Conservation (phyloP, 2,113 vertebrate genomes). For the Apaloderma vittatum region DNA sequence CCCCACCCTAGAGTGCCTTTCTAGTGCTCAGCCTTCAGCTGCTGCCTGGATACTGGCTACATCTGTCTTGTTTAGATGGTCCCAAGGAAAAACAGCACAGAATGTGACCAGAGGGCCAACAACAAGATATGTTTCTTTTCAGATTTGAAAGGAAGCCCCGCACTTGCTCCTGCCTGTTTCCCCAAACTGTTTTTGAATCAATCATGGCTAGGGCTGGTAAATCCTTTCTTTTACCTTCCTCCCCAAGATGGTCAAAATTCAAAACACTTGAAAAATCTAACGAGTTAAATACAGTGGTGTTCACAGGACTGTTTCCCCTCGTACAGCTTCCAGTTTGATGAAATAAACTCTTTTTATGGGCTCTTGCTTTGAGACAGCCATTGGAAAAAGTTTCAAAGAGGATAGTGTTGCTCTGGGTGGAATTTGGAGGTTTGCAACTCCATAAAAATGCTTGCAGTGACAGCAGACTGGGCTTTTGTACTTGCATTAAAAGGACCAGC, state of each 20-base stretch:
- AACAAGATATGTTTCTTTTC: constrained; percentile 37
- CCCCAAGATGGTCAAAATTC: constrained; percentile 1
- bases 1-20: constrained; percentile 57
- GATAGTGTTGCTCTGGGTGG: not conserved
- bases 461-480: constrained; percentile 5
- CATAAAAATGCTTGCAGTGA: not conserved
- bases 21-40: constrained; percentile 50
- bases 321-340: not conserved
- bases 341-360: constrained; percentile 15
- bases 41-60: constrained; percentile 63
- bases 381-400: not conserved
- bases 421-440: constrained; percentile 1
- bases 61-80: constrained; percentile 65
- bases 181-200: constrained; percentile 50
- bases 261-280: constrained; percentile 22
- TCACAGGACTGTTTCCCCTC: constrained; percentile 3
- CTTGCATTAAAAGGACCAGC: not conserved
- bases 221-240: not conserved
- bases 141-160: constrained; percentile 45
- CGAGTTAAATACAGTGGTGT: constrained; percentile 23
- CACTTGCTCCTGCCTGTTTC: constrained; percentile 51
- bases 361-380: not conserved
- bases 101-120: constrained; percentile 48
- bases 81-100: constrained; percentile 54
- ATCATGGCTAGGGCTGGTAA: constrained; percentile 8